Percentiles rank a stretch among this genome's conserved stretches.
phyloP scores from a whole-genome alignment of 1,140 invertebrate genomes.

The Trichonephila clavata region DNA sequence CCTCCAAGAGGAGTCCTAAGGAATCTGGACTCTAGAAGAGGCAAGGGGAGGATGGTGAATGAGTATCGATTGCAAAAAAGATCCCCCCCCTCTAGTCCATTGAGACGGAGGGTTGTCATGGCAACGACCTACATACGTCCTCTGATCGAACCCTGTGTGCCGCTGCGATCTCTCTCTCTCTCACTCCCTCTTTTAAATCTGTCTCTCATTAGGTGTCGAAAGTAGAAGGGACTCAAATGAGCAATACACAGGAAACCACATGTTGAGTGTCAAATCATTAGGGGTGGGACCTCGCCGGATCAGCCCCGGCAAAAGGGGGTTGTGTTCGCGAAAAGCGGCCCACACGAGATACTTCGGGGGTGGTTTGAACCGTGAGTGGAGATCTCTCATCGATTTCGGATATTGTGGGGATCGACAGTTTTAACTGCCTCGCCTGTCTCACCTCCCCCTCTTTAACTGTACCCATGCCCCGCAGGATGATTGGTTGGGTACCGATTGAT shows the following conservation, averaged over 20 bases:
- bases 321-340: not conserved
- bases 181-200: not conserved
- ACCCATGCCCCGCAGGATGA: conserved; percentile 1
- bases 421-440: conserved; percentile 8
- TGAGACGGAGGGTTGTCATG: conserved; percentile 59
- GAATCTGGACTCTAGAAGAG: conserved; percentile 19
- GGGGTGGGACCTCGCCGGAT: not conserved
- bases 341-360: not conserved
- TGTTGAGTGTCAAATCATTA: conserved; percentile 54
- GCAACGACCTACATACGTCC: conserved; percentile 73
- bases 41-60: conserved; percentile 41
- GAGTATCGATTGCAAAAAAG: conserved; percentile 70
- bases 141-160: conserved; percentile 53
- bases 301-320: not conserved
- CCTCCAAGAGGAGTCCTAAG: conserved; percentile 29
- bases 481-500: conserved; percentile 36
- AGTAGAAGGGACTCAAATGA: conserved; percentile 44
- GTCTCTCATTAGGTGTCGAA: conserved; percentile 12
- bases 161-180: not conserved
- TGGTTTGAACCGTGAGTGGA: not conserved
- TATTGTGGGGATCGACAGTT: conserved; percentile 41
- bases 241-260: conserved; percentile 46
- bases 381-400: conserved; percentile 45
- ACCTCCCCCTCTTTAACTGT: conserved; percentile 3
- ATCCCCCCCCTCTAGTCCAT: conserved; percentile 23